These are phyloP conservation scores for Trialeurodes vaporariorum DNA, from an alignment of 1,140 invertebrate species.

Conservation along the genomic window DNA sequence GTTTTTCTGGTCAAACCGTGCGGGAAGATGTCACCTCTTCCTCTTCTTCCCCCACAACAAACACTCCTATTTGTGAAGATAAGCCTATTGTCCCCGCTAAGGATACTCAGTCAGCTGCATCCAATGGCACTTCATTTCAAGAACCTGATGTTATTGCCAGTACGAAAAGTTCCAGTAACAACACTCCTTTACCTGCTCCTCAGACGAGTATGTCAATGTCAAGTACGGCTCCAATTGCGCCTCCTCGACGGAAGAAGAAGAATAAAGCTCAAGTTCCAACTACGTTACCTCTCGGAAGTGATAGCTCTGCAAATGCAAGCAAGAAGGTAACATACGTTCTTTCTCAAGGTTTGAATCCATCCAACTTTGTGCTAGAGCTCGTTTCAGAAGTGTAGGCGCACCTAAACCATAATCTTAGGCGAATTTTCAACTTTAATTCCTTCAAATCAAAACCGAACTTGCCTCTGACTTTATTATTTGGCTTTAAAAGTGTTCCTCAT, in stretches of 20 bases:
- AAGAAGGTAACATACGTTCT: background rate
- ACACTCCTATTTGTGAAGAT: background rate
- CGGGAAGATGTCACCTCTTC: background rate
- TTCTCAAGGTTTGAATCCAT: no score
- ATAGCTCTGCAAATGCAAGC: background rate
- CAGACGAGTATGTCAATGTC: slow-evolving; percentile 6
- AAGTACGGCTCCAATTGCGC: slow-evolving; percentile 52
- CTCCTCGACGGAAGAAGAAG: slow-evolving; percentile 68
- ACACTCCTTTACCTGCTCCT: slow-evolving; percentile 7
- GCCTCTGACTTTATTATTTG: no score
- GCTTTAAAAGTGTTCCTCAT: no score
- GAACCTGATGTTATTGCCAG: slow-evolving; percentile 91
- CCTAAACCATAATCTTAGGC: no score
- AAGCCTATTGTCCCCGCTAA: slow-evolving; percentile 20
- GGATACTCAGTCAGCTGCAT: slow-evolving; percentile 18
- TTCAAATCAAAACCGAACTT: no score
- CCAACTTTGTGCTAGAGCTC: no score
- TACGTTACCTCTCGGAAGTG: background rate
- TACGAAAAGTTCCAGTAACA: slow-evolving; percentile 55
- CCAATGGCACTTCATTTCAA: slow-evolving; percentile 36
- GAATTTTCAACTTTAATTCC: no score
- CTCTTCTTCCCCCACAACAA: background rate
- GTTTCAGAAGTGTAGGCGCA: no score
- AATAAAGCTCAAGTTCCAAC: slow-evolving; percentile 36
- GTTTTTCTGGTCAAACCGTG: slow-evolving; percentile 7